Conservation (phyloP, 1,140 invertebrate genomes). For the Camponotus floridanus region DNA sequence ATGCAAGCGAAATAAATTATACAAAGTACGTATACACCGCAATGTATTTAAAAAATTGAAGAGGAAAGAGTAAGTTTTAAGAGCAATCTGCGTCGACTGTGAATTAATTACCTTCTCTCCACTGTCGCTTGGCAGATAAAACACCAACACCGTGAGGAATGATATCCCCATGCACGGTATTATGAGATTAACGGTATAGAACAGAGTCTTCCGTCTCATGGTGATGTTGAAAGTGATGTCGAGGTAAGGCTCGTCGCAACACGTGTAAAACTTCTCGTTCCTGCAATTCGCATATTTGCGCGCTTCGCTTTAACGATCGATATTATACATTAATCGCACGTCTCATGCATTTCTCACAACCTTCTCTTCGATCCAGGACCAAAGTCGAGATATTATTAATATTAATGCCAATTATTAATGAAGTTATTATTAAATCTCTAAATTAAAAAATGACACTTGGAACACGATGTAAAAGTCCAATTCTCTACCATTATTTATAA, state of each 20-base stretch:
- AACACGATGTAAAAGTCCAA: neutral
- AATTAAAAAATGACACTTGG: neutral
- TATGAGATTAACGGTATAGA: conserved; percentile 99
- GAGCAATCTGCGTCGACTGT: neutral
- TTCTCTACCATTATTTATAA: neutral
- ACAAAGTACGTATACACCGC: too few relatives aligned
- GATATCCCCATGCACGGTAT: conserved; percentile 99
- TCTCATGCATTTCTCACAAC: neutral
- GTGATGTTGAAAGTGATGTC: conserved; percentile 99
- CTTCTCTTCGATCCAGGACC: neutral
- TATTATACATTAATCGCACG: neutral
- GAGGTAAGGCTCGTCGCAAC: conserved; percentile 97
- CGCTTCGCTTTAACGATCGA: neutral
- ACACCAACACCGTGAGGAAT: conserved; percentile 99
- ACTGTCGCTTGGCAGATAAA: conserved; percentile 99
- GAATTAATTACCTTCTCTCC: conserved; percentile 96
- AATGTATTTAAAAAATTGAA: neutral
- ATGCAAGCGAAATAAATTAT: neutral
- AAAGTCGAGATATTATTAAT: neutral
- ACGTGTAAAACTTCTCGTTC: conserved; percentile 98
- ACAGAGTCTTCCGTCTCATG: conserved; percentile 98
- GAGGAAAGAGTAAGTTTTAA: too few relatives aligned
- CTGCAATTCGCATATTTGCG: conserved; percentile 85
- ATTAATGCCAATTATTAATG: conserved; percentile 14
- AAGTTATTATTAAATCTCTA: neutral